Evolutionary conservation across 1,140 invertebrate species (phyloP), one percentile per base, ranked within the genome.

Genomic region (Zaprionus ghesquierei): DNA sequence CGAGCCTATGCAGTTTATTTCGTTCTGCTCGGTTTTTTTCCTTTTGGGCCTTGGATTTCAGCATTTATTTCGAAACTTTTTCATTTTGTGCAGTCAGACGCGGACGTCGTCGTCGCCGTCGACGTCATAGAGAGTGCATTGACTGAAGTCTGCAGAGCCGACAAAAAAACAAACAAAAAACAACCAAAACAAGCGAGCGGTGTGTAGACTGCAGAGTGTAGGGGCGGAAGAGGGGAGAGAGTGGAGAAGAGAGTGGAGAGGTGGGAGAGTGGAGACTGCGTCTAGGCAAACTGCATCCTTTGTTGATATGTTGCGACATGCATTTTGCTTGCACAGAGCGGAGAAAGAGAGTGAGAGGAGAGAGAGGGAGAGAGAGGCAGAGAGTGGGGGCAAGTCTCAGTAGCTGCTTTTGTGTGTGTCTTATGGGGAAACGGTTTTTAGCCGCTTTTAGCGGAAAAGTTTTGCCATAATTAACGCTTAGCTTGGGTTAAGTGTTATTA

Each of bases 11-110:
- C 60, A 62, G 46, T n/a, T 27, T 46, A 22, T 46, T 46, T 46
- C 41, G 41, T 5, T 6, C 2, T 27, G 35, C 35, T 41, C 15
- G 13, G 27, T 60, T 68, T 87, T 89, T 41, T 80, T 87, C 64
- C 82, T 81, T 86, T 86, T 79, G 79, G 82, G 79, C 75, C 71
- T 86, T 69, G 81, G 81, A 75, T 85, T 85, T 78, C 65, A 78
- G 86, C 65, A 75, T 76, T 80, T 86, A 82, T 79, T 89, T 75
- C 61, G 63, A 87, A 87, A 89, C 79, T 87, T 87, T 87, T 89
- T 87, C 82, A 89, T 87, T 87, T 87, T 87, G 84, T 87, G 79
- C 84, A 89, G 84, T 87, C 84, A 87, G 79, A 89, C 84, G 35
- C 35, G 35, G 35, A 41, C 35, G 35, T 41, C 35, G 84, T 75